Conservation (phyloP, 2,888 invertebrate genomes). For the Sinhomidia bicolor region DNA sequence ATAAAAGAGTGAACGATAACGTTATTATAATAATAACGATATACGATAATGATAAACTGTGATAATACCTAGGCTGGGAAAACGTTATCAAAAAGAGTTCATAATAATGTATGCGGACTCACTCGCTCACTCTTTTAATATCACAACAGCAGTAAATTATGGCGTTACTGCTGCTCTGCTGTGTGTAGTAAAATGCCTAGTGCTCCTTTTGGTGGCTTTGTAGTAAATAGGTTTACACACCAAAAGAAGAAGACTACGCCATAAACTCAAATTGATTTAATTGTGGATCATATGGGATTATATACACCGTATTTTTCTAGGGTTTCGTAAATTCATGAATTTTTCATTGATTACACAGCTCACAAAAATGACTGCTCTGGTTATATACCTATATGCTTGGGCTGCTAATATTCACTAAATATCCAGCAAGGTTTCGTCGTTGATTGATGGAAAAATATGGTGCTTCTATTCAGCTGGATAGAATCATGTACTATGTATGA, state of each 20-base stretch:
- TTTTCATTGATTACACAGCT: constrained; percentile 46
- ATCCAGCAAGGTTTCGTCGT: constrained; percentile 38
- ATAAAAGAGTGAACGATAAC: constrained; percentile 31
- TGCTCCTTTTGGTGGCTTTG: background rate
- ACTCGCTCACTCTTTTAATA: background rate
- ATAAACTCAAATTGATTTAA: constrained; percentile 42
- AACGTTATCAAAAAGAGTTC: background rate
- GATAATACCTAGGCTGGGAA: background rate
- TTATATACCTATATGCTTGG: background rate
- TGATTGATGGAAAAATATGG: constrained; percentile 48
- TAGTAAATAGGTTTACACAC: background rate
- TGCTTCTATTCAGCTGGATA: background rate
- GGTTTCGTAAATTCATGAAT: constrained; percentile 53
- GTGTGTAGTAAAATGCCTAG: background rate
- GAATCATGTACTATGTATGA: background rate
- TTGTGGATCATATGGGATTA: constrained; percentile 34
- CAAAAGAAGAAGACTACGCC: background rate
- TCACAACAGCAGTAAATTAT: no score
- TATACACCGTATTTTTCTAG: background rate
- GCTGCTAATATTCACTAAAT: background rate
- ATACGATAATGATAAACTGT: constrained; percentile 39
- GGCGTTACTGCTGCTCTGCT: no score
- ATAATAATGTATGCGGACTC: background rate
- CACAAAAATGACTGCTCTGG: background rate
- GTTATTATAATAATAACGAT: constrained; percentile 15